Conservation (phyloP, 1,140 invertebrate species). For the Leptopilina boulardi region DNA sequence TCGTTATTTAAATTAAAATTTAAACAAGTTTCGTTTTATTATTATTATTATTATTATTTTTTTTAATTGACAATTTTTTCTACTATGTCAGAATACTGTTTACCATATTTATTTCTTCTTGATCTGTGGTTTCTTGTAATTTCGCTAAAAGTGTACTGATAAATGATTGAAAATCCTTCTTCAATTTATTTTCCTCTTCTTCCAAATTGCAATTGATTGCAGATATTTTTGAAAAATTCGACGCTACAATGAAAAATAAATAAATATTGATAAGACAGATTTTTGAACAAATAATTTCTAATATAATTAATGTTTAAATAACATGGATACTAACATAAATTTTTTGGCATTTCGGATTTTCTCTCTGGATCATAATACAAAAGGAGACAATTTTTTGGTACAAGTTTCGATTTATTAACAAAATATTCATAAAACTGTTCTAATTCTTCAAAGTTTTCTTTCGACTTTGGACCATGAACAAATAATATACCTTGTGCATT, state of each 20-base stretch:
- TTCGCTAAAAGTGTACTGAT: conserved; percentile 78
- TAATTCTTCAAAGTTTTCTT: conserved; percentile 79
- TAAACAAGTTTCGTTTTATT: background rate
- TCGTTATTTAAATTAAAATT: background rate
- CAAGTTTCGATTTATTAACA: conserved; percentile 78
- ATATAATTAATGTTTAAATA: too few relatives aligned
- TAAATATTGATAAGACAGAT: too few relatives aligned
- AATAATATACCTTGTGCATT: conserved; percentile 85
- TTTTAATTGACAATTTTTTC: background rate
- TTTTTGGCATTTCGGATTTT: conserved; percentile 60
- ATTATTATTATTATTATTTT: conserved; percentile 12
- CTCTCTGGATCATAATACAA: conserved; percentile 77
- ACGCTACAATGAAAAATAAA: conserved; percentile 74
- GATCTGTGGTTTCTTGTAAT: conserved; percentile 75
- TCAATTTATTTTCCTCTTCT: conserved; percentile 79
- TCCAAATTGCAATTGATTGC: conserved; percentile 81
- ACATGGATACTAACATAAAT: conserved; percentile 62
- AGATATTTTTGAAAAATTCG: conserved; percentile 80
- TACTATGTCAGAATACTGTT: conserved; percentile 58
- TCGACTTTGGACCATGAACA: conserved; percentile 81
- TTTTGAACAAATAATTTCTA: too few relatives aligned
- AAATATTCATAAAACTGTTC: conserved; percentile 86
- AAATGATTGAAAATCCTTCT: conserved; percentile 82
- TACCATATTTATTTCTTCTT: conserved; percentile 69
- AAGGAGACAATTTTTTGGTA: conserved; percentile 78